phyloP scores from a whole-genome alignment of 2,888 invertebrate genomes.

The Cepaea hortensis region DNA sequence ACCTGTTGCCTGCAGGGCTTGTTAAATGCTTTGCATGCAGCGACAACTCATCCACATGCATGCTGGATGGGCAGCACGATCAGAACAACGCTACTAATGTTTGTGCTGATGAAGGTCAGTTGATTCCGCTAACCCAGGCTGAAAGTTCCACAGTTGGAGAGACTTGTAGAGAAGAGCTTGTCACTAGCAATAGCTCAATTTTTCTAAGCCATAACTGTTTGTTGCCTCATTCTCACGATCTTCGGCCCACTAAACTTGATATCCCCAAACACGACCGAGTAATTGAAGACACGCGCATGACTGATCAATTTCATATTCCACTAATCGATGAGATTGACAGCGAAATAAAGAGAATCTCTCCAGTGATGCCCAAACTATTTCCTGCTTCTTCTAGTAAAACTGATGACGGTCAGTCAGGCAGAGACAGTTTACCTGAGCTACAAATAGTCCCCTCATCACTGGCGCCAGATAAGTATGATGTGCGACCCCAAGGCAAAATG shows the following conservation, averaged over 20 bases:
- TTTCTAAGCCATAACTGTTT: slow-evolving; percentile 41
- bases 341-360: slow-evolving; percentile 19
- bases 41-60: neutral
- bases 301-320: neutral
- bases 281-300: neutral
- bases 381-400: neutral
- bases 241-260: slow-evolving; percentile 30
- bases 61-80: neutral
- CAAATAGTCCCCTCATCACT: slow-evolving; percentile 7
- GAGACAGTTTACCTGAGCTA: neutral
- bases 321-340: slow-evolving; percentile 19
- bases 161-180: neutral
- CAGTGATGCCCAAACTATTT: neutral
- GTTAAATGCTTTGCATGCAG: slow-evolving; percentile 2
- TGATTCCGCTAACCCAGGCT: slow-evolving; percentile 26
- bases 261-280: neutral
- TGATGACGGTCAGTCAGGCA: neutral
- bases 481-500: neutral
- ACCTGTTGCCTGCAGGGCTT: slow-evolving; percentile 20
- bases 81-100: neutral
- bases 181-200: neutral
- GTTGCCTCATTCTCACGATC: slow-evolving; percentile 20
- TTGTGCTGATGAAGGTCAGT: neutral
- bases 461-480: neutral
- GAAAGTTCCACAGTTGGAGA: neutral